Conservation (phyloP, 2,113 vertebrate genomes). For the Tichodroma muraria region DNA sequence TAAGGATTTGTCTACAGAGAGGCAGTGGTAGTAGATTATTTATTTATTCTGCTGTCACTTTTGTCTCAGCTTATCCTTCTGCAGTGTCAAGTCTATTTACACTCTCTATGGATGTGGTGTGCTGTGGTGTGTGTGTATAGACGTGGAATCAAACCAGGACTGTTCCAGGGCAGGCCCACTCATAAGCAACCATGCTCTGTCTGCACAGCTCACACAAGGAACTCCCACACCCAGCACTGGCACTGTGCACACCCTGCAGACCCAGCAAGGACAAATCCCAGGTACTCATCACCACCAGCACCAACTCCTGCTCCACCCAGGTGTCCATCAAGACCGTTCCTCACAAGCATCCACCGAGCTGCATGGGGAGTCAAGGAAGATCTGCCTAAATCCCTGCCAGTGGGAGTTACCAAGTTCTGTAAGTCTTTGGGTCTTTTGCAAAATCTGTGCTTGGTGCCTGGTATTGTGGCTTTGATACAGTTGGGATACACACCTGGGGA, state of each 20-base stretch:
- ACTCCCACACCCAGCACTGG: background rate
- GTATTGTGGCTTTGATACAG: background rate
- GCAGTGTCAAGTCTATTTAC: background rate
- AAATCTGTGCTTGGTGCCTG: background rate
- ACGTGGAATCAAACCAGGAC: background rate
- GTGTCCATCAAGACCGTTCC: background rate
- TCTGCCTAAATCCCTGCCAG: background rate
- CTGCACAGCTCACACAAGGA: background rate
- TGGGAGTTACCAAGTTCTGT: background rate
- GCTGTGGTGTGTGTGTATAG: background rate
- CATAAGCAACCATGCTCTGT: background rate
- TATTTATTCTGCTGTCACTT: slow-evolving; percentile 23
- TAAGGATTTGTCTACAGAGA: background rate
- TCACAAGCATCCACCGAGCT: rapidly evolving
- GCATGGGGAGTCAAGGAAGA: background rate
- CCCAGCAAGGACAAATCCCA: background rate
- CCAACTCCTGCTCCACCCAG: background rate
- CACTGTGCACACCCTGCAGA: background rate
- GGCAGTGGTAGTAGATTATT: background rate
- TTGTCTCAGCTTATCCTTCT: background rate
- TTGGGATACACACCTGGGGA: background rate
- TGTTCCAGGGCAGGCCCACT: background rate
- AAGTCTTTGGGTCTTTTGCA: background rate
- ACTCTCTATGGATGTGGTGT: background rate
- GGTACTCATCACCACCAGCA: background rate